phyloP scores from a whole-genome alignment of 2,888 invertebrate genomes.

The Noctua janthina region DNA sequence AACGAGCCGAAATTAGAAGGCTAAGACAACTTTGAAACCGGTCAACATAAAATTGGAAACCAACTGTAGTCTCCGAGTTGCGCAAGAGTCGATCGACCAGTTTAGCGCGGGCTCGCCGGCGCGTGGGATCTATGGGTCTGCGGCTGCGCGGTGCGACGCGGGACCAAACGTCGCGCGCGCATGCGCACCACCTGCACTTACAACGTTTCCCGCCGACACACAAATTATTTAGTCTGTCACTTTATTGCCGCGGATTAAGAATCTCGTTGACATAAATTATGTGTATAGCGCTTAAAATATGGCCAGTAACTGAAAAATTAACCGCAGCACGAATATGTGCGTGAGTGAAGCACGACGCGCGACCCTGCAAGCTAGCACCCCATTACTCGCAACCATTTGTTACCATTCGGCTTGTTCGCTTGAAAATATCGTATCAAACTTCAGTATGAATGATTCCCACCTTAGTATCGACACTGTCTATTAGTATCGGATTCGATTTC shows the following conservation, averaged over 20 bases:
- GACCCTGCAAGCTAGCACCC: not conserved
- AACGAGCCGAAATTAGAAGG: slow-evolving; percentile 90
- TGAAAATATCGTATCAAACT: slow-evolving; percentile 8
- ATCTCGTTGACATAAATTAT: slow-evolving; percentile 85
- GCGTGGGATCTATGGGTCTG: slow-evolving; percentile 85
- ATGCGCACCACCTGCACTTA: slow-evolving; percentile 66
- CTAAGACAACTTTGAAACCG: slow-evolving; percentile 89
- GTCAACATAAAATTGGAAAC: slow-evolving; percentile 91
- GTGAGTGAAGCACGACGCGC: slow-evolving; percentile 13
- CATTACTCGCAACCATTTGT: slow-evolving; percentile 14
- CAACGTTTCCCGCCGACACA: slow-evolving; percentile 71
- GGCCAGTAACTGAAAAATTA: slow-evolving; percentile 73
- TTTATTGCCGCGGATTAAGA: slow-evolving; percentile 85
- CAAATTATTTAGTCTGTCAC: slow-evolving; percentile 83
- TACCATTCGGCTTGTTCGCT: slow-evolving; percentile 11
- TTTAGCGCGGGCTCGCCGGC: slow-evolving; percentile 81
- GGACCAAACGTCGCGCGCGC: slow-evolving; percentile 57
- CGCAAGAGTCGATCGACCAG: slow-evolving; percentile 88
- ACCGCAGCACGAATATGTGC: slow-evolving; percentile 57
- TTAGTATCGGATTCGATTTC: slow-evolving; percentile 54
- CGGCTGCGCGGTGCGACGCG: slow-evolving; percentile 27
- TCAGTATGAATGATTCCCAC: slow-evolving; percentile 14
- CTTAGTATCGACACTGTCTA: slow-evolving; percentile 31
- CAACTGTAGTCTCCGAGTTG: slow-evolving; percentile 88
- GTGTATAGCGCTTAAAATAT: slow-evolving; percentile 77